A percentile compares a stretch with the other conserved stretches of the same genome.
Evolutionary conservation across 2,113 vertebrate species (phyloP).

Genomic region (Syngnathus typhle): DNA sequence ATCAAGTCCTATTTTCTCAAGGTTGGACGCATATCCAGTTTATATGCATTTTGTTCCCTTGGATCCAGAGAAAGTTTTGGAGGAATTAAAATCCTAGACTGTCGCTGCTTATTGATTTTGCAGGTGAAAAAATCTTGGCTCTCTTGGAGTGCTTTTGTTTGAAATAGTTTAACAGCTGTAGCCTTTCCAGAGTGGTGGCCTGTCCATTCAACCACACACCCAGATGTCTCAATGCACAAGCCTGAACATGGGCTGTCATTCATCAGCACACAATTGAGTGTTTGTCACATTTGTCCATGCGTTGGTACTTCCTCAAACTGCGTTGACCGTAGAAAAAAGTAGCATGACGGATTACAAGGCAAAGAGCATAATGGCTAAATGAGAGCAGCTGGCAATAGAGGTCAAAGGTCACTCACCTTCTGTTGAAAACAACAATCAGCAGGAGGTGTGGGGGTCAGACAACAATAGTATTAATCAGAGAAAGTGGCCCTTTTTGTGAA

Average conservation of each 20-base stretch:
- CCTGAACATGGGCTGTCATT: conserved; percentile 30
- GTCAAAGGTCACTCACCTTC: conserved; percentile 39
- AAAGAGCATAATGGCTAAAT: conserved; percentile 27
- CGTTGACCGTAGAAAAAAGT: conserved; percentile 16
- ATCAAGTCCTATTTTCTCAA: not conserved
- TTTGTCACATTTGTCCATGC: conserved; percentile 40
- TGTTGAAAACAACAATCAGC: conserved; percentile 40
- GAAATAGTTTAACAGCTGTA: conserved; percentile 10
- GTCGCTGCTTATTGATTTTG: not conserved
- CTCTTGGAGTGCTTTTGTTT: not conserved
- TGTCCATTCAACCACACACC: conserved; percentile 22
- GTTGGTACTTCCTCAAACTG: conserved; percentile 58
- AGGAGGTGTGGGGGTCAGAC: conserved; percentile 39
- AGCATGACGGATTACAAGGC: conserved; percentile 26
- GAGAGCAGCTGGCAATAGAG: conserved; percentile 51
- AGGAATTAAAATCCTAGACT: not conserved
- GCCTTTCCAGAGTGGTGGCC: not conserved
- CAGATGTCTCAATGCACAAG: conserved; percentile 52
- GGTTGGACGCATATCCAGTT: not conserved
- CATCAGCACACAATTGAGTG: conserved; percentile 34
- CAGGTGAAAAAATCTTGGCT: conserved; percentile 1
- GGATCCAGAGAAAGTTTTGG: not conserved
- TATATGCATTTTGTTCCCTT: not conserved
- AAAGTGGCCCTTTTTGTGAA: conserved; percentile 52
- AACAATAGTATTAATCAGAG: conserved; percentile 59